A percentile compares a stretch with the other conserved stretches of the same genome.
These are phyloP conservation scores for Mactromeris polynyma DNA, from an alignment of 2,888 invertebrate genomes.

Conservation along the genomic window DNA sequence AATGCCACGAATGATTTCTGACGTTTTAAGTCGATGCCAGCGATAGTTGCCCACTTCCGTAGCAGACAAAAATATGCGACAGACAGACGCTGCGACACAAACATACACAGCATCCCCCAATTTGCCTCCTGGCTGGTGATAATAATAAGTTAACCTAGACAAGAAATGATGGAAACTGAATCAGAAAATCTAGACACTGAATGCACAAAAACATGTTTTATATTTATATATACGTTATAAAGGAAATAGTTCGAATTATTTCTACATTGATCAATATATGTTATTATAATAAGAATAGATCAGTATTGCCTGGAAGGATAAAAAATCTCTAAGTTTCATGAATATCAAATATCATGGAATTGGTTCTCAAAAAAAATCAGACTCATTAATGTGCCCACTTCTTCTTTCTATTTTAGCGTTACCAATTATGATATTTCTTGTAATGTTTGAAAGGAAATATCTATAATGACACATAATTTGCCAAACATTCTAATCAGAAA, in stretches of 20 bases:
- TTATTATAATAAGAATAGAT: slow-evolving; percentile 7
- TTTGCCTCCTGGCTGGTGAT: no score
- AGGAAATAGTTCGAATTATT: neutral
- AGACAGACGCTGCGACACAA: no score
- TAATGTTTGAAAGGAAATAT: neutral
- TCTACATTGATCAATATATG: neutral
- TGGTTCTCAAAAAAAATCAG: neutral
- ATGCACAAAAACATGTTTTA: neutral
- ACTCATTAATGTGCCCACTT: neutral
- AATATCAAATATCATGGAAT: neutral
- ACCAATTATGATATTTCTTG: neutral
- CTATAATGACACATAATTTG: neutral
- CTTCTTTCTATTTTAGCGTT: neutral
- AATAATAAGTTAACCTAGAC: neutral
- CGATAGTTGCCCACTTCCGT: no score
- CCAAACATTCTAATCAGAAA: neutral
- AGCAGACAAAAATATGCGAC: no score
- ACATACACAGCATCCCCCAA: no score
- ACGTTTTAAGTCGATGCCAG: no score
- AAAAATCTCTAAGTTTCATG: neutral
- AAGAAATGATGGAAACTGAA: neutral
- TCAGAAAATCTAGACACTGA: neutral
- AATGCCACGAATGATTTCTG: no score
- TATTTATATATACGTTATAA: neutral
- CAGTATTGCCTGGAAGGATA: neutral